These are phyloP conservation scores for Apamea epomidion DNA, from an alignment of 2,888 invertebrate species.

Conservation along the genomic window DNA sequence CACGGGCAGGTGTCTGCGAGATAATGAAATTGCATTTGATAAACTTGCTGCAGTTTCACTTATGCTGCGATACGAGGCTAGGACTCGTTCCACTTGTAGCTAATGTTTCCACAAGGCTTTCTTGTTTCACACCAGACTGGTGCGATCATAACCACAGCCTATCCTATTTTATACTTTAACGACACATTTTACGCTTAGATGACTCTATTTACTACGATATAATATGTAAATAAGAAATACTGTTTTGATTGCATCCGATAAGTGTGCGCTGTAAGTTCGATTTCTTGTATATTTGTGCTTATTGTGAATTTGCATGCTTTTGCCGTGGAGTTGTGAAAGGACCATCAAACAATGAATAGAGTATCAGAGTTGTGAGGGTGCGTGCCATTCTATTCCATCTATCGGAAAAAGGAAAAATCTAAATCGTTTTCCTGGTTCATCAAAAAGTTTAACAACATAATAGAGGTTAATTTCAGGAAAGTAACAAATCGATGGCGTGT, in stretches of 20 bases:
- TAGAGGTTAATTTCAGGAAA: background rate
- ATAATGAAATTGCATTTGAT: slow-evolving; percentile 88
- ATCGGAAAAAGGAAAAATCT: background rate
- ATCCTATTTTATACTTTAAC: slow-evolving; percentile 71
- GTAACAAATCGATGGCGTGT: background rate
- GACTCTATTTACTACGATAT: slow-evolving; percentile 66
- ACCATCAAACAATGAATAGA: background rate
- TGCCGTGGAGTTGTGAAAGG: slow-evolving; percentile 8
- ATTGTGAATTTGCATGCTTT: slow-evolving; percentile 24
- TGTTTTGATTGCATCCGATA: slow-evolving; percentile 62
- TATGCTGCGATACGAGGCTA: slow-evolving; percentile 78
- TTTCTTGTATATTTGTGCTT: slow-evolving; percentile 28
- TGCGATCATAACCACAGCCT: slow-evolving; percentile 70
- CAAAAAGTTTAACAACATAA: background rate
- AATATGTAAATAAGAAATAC: slow-evolving; percentile 56
- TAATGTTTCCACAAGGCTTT: slow-evolving; percentile 84
- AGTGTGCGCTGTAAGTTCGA: slow-evolving; percentile 29
- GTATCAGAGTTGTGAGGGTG: background rate
- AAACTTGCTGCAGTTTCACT: slow-evolving; percentile 85
- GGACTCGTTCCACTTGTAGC: slow-evolving; percentile 83
- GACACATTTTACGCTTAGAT: slow-evolving; percentile 67
- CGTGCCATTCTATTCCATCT: background rate
- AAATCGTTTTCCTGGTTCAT: background rate
- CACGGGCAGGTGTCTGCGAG: slow-evolving; percentile 76
- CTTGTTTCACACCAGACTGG: slow-evolving; percentile 77